Evolutionary conservation across 2,888 invertebrate genomes (phyloP).

Genomic region (Cephus pulcher): DNA sequence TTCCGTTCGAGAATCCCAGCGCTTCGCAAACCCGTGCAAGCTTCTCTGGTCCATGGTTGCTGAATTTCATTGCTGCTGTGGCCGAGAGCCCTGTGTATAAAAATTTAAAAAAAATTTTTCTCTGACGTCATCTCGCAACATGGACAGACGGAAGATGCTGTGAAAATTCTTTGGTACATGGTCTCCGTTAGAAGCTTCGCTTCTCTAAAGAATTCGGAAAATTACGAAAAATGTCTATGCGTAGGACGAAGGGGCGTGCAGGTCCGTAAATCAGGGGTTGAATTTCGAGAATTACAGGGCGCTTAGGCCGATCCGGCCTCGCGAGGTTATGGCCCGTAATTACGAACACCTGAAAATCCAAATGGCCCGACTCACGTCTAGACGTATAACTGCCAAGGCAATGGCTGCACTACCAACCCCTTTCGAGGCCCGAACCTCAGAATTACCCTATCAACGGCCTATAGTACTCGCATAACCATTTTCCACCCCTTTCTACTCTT

Average conservation of each 20-base stretch:
- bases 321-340: constrained; percentile 43
- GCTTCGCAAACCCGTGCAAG: constrained; percentile 63
- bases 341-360: constrained; percentile 59
- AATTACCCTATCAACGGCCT: constrained; percentile 52
- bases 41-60: constrained; percentile 57
- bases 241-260: neutral
- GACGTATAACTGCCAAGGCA: constrained; percentile 48
- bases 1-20: constrained; percentile 71
- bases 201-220: neutral
- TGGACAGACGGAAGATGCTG: neutral
- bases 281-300: constrained; percentile 59
- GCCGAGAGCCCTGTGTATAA: constrained; percentile 51
- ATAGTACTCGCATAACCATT: constrained; percentile 16
- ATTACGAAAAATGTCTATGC: neutral
- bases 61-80: constrained; percentile 45
- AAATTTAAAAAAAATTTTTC: neutral
- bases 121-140: neutral
- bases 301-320: constrained; percentile 32
- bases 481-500: neutral
- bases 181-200: neutral
- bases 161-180: neutral
- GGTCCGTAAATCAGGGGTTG: constrained; percentile 54
- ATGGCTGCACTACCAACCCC: constrained; percentile 50
- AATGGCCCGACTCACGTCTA: constrained; percentile 54
- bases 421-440: constrained; percentile 42